phyloP scores from a whole-genome alignment of 2,113 vertebrate species.

The Colius striatus region DNA sequence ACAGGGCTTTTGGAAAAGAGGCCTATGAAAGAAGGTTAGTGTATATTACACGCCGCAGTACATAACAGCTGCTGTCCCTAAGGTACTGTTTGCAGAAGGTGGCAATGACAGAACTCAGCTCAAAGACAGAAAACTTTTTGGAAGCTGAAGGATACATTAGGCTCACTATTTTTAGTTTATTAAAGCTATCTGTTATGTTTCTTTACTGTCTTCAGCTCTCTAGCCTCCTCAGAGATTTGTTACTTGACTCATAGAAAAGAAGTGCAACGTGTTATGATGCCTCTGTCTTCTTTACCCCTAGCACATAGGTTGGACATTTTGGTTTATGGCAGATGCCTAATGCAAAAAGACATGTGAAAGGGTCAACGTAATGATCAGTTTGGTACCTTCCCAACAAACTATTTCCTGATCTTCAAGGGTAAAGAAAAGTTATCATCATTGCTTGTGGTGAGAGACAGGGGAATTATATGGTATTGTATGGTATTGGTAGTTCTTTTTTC shows the following conservation, averaged over 20 bases:
- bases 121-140: background rate
- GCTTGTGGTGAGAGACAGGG: accelerated
- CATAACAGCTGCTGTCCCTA: background rate
- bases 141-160: background rate
- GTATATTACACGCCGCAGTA: background rate
- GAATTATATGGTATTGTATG: no score
- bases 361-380: background rate
- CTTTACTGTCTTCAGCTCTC: slow-evolving; percentile 5
- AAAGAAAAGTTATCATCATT: background rate
- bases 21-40: background rate
- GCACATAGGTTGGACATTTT: background rate
- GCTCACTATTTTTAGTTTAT: slow-evolving; percentile 50
- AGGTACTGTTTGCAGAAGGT: background rate
- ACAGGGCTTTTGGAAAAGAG: background rate
- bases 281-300: background rate
- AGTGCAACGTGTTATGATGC: background rate
- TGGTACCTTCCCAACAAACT: background rate
- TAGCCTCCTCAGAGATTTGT: slow-evolving; percentile 29
- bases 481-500: background rate
- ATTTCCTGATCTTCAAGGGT: background rate
- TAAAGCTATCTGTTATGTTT: slow-evolving; percentile 60
- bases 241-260: background rate
- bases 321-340: background rate
- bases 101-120: background rate
- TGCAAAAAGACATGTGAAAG: background rate